These are phyloP conservation scores for Nesometra sesokonis DNA, from an alignment of 35 echinoderm and acorn worm species.

Conservation along the genomic window DNA sequence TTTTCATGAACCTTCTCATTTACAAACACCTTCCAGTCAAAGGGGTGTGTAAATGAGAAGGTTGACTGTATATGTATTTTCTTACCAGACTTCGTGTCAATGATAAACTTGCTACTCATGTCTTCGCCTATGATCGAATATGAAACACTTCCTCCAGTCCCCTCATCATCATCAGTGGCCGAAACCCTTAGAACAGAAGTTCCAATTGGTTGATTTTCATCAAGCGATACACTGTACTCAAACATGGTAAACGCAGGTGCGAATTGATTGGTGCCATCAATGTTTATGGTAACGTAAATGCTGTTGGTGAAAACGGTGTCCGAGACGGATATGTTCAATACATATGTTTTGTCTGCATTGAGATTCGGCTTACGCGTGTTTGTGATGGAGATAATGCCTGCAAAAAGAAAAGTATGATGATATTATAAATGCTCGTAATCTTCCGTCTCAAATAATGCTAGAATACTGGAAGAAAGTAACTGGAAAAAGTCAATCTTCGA, in stretches of 20 bases:
- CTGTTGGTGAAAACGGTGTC: slow-evolving; percentile 94
- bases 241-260: slow-evolving; percentile 56
- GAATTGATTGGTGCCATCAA: slow-evolving; percentile 57
- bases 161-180: slow-evolving; percentile 67
- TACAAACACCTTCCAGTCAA: too few relatives aligned
- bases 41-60: too few relatives aligned
- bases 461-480: too few relatives aligned
- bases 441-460: too few relatives aligned
- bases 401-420: neutral
- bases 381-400: slow-evolving; percentile 76
- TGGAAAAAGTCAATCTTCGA: too few relatives aligned
- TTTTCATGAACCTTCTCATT: too few relatives aligned
- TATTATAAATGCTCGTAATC: too few relatives aligned
- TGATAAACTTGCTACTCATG: slow-evolving; percentile 53
- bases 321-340: slow-evolving; percentile 73
- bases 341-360: slow-evolving; percentile 20
- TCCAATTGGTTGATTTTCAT: slow-evolving; percentile 68
- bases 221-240: slow-evolving; percentile 59
- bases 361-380: slow-evolving; percentile 55
- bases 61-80: too few relatives aligned
- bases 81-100: slow-evolving; percentile 63
- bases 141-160: slow-evolving; percentile 42
- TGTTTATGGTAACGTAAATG: slow-evolving; percentile 38
- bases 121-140: slow-evolving; percentile 75
- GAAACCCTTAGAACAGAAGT: slow-evolving; percentile 50